Base-by-base conservation (phyloP, 1,140 invertebrate genomes). In the Sarcophaga bullata region DNA sequence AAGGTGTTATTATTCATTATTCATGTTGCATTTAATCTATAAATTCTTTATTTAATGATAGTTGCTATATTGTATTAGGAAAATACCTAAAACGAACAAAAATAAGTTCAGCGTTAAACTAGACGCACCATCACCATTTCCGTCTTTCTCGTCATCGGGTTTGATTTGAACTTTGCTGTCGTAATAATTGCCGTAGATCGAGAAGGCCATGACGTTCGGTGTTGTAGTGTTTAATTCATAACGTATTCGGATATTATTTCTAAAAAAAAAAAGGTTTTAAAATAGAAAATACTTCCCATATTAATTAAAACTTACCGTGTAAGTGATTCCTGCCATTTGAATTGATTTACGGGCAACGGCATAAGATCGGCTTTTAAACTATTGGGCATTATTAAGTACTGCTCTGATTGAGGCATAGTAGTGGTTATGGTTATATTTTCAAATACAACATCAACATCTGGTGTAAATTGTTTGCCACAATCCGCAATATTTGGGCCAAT, bases 141-240 rank as follows among this genome's bases (percentile, higher is more conserved):
- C 73, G 25, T 17, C n/a, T 78, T 49, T 75, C 6, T 15, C 11
- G 6, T 52, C 75, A 10, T 47, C 73, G 8, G 48, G 46, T 68
- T 58, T 58, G n/a, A 58, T 3, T 13, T 58, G 13, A 37, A 73
- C 80, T 9, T 3, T 7, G 5, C 13, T 37, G 52, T 86, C 84
- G 48, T 83, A 89, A 73, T 87, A 89, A n/a, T 89, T 89, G 0
- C 86, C 88, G 80, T 89, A 89, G 50, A 87, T 84, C 10, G 83
- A 85, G 58, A 89, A 89, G n/a, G 86, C 85, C 58, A 89, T 49
- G 0, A 89, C 80, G 73, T 88, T 85, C 15, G 19, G 15, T 11
- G 85, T n/a, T 47, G 84, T 73, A 9, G 83, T 46, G 6, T 82
- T 75, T 25, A 86, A 17, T 0, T 50, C 76, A n/a, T 84, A 86